Evolutionary conservation across 2,888 invertebrate genomes (phyloP), one percentile per base, ranked within the genome.

Genomic region (Erebia ligea): DNA sequence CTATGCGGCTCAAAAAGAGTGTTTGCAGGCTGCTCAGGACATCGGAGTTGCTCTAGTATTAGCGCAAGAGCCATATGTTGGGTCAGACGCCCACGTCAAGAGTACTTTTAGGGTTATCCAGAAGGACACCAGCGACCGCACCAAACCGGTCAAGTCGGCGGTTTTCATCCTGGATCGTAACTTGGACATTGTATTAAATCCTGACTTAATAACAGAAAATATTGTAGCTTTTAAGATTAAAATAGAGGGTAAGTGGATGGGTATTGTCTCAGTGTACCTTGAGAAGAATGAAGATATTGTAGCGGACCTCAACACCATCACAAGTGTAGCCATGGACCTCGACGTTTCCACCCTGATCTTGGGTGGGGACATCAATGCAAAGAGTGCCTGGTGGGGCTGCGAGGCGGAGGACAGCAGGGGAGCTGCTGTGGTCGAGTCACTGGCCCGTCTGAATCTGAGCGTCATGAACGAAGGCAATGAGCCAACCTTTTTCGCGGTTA

Each of bases 371-470:
- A 9, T 42, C 8, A 70, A 62, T 42, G 67, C 70, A 2, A 56
- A 40, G 25, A 71, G 68, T 17, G 40, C 50, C 10, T 71, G 71
- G 71, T 68, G 71, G 71, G 71, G 71, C 2, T 21, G 61, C 19
- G 13, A 19, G 5, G 19, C 15, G 17, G 71, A 68, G 54, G 67
- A 71, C 8, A 2, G 8, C 0, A 57, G 70, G 52, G 63, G 70
- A 15, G 11, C 6, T 2, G 21, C 3, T 6, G 40, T 19, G 8
- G 17, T n/a, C 6, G 25, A 56, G 1, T 61, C 34, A 1, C 4
- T 70, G 1, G 58, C 65, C 34, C 34, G 34, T 34, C 6, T 34
- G 2, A 56, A 17, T 9, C 42, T 67, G 0, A 9, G 57, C 1
- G 57, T 70, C 4, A 0, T 67, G 0, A 67, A 70, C 25, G 50